These are phyloP conservation scores for Epinephelus lanceolatus DNA, from an alignment of 2,113 vertebrate genomes.

Conservation along the genomic window DNA sequence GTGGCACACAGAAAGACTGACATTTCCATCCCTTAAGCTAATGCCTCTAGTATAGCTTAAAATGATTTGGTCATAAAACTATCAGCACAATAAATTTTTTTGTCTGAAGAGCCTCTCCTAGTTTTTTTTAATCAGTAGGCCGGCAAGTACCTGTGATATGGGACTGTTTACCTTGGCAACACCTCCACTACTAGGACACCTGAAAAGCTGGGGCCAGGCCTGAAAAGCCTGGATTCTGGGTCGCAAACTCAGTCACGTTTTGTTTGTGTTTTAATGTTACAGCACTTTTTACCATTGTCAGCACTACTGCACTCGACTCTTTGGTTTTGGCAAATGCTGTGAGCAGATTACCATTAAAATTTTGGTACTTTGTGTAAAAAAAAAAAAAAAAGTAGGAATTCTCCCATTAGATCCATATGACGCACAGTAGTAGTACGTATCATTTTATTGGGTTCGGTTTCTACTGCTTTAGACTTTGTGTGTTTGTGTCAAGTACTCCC, in stretches of 20 bases:
- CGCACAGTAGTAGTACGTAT: background rate
- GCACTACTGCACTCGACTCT: background rate
- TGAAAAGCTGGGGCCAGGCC: no score
- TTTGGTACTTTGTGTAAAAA: background rate
- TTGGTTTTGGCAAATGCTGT: background rate
- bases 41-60: background rate
- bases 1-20: background rate
- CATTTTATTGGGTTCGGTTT: conserved; percentile 3
- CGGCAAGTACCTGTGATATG: background rate
- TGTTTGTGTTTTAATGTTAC: background rate
- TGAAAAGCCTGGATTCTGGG: background rate
- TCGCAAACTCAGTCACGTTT: background rate
- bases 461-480: conserved; percentile 1
- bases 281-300: background rate
- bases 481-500: conserved; percentile 31
- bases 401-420: conserved; percentile 3
- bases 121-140: background rate
- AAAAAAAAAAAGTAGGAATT: background rate
- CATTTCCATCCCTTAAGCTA: background rate
- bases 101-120: background rate
- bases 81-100: background rate
- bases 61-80: background rate
- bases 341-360: background rate
- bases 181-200: background rate
- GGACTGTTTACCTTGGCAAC: background rate